phyloP scores from a whole-genome alignment of 2,113 vertebrate genomes.

The Ascaphus truei region DNA sequence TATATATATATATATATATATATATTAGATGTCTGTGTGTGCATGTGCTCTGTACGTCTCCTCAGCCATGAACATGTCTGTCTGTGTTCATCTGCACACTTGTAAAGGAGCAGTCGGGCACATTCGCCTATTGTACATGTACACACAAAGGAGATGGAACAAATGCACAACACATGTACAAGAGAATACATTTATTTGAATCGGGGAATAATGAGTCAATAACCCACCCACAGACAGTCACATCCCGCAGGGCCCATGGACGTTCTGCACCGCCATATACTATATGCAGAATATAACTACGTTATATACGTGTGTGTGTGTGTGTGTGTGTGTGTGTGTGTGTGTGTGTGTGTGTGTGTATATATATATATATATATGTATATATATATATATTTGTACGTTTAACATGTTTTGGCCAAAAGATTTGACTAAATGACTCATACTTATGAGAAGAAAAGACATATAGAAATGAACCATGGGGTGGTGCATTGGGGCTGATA shows the following conservation, averaged over 20 bases:
- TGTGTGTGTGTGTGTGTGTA: no score
- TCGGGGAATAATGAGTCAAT: slow-evolving; percentile 18
- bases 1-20: background rate
- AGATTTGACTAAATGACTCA: no score
- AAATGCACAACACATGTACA: background rate
- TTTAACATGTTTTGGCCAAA: no score
- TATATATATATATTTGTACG: no score
- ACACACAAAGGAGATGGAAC: slow-evolving; percentile 18
- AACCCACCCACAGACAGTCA: background rate
- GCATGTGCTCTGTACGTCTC: no score
- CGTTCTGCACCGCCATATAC: background rate
- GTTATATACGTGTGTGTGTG: no score
- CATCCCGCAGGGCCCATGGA: background rate
- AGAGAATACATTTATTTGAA: background rate
- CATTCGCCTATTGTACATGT: background rate
- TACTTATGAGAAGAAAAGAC: no score
- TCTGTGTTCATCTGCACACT: background rate
- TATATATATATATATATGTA: no score
- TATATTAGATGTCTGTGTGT: background rate
- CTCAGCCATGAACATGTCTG: background rate
- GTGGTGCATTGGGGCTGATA: no score
- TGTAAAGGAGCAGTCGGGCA: background rate
- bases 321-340: no score
- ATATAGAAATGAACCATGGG: no score
- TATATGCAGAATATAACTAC: background rate